Evolutionary conservation across 1,140 invertebrate species (phyloP).

Genomic region (Lanistes nyassanus): DNA sequence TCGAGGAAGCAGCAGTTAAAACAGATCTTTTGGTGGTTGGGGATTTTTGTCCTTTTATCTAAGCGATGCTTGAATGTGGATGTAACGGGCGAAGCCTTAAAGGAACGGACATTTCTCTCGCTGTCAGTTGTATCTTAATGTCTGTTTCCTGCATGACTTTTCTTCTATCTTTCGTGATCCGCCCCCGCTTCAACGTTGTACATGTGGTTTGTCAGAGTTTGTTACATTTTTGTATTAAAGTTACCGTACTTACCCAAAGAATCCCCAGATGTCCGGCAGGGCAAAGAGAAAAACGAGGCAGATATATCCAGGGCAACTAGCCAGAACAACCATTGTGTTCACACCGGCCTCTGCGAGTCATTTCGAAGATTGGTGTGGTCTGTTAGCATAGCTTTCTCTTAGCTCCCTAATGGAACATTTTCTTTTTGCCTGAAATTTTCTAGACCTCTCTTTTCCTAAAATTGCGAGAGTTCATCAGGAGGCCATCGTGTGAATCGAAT

Average conservation of each 20-base stretch:
- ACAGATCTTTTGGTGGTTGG: too few relatives aligned
- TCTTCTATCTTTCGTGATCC: too few relatives aligned
- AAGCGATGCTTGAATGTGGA: too few relatives aligned
- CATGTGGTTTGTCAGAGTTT: neutral
- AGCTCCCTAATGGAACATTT: too few relatives aligned
- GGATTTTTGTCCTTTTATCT: too few relatives aligned
- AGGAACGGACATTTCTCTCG: too few relatives aligned
- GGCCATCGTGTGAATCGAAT: neutral
- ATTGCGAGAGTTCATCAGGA: neutral
- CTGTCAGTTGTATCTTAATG: too few relatives aligned
- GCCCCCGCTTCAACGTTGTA: neutral
- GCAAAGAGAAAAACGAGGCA: slow-evolving; percentile 11
- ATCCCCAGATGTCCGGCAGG: slow-evolving; percentile 15
- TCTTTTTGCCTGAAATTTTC: neutral
- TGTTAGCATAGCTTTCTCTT: slow-evolving; percentile 3
- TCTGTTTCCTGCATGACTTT: too few relatives aligned
- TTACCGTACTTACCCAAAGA: slow-evolving; percentile 26
- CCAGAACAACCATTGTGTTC: slow-evolving; percentile 17
- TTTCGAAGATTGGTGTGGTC: neutral
- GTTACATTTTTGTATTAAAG: too few relatives aligned
- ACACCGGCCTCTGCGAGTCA: neutral
- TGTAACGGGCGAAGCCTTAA: too few relatives aligned
- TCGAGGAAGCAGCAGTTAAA: too few relatives aligned
- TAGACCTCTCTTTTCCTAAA: neutral
- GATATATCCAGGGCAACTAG: neutral